Evolutionary conservation across 2,888 invertebrate genomes (phyloP).

Genomic region (Nymphalis c-album): DNA sequence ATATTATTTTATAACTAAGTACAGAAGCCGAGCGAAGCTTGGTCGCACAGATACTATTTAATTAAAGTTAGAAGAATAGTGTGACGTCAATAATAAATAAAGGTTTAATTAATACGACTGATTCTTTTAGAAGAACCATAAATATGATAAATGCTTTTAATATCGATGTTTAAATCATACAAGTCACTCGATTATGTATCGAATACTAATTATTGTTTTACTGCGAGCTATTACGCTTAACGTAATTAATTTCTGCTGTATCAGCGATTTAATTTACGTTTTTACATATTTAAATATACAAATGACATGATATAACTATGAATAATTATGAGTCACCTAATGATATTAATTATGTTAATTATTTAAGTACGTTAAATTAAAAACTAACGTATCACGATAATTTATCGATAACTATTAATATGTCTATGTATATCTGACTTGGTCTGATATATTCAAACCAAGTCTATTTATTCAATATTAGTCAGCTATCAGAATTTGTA

Average conservation of each 20-base stretch:
- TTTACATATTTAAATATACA: neutral
- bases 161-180: slow-evolving; percentile 31
- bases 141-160: slow-evolving; percentile 25
- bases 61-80: neutral
- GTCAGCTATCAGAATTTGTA: neutral
- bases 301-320: neutral
- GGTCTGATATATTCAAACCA: neutral
- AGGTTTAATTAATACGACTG: slow-evolving; percentile 9
- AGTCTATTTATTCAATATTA: neutral
- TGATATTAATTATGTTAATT: neutral
- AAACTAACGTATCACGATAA: too few relatives aligned
- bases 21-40: too few relatives aligned
- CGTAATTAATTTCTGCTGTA: neutral
- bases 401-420: too few relatives aligned
- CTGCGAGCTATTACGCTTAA: neutral
- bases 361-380: neutral
- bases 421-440: too few relatives aligned
- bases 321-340: neutral
- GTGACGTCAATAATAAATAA: neutral
- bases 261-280: neutral
- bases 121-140: slow-evolving; percentile 6
- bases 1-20: too few relatives aligned
- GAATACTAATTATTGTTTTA: slow-evolving; percentile 10
- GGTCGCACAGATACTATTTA: neutral
- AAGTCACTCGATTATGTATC: slow-evolving; percentile 11